Evolutionary conservation across 1,140 invertebrate species (phyloP).

Genomic region (Caligus rogercresseyi): DNA sequence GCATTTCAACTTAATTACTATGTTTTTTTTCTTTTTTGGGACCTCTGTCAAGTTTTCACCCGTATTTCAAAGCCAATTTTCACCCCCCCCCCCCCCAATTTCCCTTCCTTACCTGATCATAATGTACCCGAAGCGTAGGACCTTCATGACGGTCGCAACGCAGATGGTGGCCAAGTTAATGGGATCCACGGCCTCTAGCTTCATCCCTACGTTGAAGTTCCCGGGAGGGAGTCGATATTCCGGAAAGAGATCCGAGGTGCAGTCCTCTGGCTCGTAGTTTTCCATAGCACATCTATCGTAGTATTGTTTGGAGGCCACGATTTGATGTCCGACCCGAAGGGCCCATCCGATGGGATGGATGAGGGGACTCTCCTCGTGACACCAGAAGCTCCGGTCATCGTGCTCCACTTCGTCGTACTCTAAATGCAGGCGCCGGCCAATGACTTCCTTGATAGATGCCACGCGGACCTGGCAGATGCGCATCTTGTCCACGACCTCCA

Average conservation of each 20-base stretch:
- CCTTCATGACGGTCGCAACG: conserved; percentile 79
- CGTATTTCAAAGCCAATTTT: not conserved
- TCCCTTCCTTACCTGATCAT: conserved; percentile 1
- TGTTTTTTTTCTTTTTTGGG: no score
- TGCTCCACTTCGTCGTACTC: conserved; percentile 48
- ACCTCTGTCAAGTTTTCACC: no score
- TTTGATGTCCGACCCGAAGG: conserved; percentile 51
- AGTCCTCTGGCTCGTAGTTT: conserved; percentile 45
- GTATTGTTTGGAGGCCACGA: conserved; percentile 61
- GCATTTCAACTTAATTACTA: no score
- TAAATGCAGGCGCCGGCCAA: conserved; percentile 74
- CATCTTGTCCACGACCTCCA: conserved; percentile 91
- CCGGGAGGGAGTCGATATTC: conserved; percentile 28
- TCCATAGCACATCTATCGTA: conserved; percentile 41
- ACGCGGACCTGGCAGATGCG: conserved; percentile 79
- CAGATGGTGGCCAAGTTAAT: conserved; percentile 82
- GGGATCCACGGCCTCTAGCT: conserved; percentile 89
- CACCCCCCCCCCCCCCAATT: not conserved
- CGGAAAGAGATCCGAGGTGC: conserved; percentile 51
- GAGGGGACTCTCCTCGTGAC: conserved; percentile 78
- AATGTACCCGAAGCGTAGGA: conserved; percentile 23
- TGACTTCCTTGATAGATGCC: conserved; percentile 67
- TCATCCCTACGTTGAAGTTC: conserved; percentile 71
- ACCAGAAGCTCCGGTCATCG: conserved; percentile 54
- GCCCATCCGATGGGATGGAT: conserved; percentile 94